A percentile compares a stretch with the other conserved stretches of the same genome.
Conservation (phyloP, 1,140 invertebrate genomes). For the Sycophaga agraensis region DNA sequence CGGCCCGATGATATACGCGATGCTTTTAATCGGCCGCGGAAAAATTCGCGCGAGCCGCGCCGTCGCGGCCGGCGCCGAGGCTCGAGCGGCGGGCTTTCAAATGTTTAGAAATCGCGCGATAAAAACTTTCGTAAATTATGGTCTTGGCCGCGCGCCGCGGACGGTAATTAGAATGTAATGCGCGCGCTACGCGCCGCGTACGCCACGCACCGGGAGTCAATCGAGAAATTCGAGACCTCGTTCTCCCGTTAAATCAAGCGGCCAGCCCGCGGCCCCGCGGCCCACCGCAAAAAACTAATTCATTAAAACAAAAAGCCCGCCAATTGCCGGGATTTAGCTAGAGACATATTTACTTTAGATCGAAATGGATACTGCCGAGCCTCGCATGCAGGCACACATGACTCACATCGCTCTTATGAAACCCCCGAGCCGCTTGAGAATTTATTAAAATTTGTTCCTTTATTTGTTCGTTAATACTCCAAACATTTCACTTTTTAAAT, state of each 20-base stretch:
- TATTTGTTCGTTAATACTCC: too few relatives aligned
- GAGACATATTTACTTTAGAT: too few relatives aligned
- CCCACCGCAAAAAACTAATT: neutral
- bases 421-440: too few relatives aligned
- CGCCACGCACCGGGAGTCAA: neutral
- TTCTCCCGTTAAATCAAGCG: conserved; percentile 5
- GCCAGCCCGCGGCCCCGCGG: too few relatives aligned
- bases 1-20: neutral
- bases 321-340: too few relatives aligned
- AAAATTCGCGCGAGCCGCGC: neutral
- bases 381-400: too few relatives aligned
- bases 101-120: conserved; percentile 18
- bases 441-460: too few relatives aligned
- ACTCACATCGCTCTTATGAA: too few relatives aligned
- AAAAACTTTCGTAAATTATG: conserved; percentile 28
- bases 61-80: too few relatives aligned
- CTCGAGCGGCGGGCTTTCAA: neutral
- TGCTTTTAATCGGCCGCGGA: conserved; percentile 6
- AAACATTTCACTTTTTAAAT: too few relatives aligned
- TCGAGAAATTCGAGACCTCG: conserved; percentile 2
- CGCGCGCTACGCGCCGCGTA: too few relatives aligned
- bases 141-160: conserved; percentile 30
- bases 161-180: conserved; percentile 23
- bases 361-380: too few relatives aligned
- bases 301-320: neutral